Conservation (phyloP, 2,888 invertebrate species). For the Julus scanicus region DNA sequence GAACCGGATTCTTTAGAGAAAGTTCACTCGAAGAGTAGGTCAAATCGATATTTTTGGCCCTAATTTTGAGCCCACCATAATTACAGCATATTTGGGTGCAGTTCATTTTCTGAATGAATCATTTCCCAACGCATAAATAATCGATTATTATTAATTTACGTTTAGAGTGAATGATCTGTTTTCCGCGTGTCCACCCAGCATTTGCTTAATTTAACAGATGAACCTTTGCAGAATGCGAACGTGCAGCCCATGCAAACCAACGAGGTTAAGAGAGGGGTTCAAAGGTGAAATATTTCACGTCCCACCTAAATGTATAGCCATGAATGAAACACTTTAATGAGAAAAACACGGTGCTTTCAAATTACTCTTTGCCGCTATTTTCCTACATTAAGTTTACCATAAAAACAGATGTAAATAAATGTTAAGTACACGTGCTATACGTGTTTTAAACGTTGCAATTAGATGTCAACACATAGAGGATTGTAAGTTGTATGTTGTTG, state of each 20-base stretch:
- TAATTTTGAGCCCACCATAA: neutral
- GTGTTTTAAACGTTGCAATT: no score
- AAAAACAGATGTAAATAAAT: no score
- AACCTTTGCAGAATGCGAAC: neutral
- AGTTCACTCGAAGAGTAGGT: neutral
- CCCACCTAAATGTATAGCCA: neutral
- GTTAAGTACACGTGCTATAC: no score
- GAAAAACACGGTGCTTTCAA: neutral
- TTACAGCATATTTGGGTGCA: slow-evolving; percentile 1
- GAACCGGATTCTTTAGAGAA: neutral
- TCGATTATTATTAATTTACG: slow-evolving; percentile 38
- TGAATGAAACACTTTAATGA: neutral
- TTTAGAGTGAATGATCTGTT: slow-evolving; percentile 30
- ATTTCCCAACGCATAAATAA: slow-evolving; percentile 25
- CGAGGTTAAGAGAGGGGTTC: neutral
- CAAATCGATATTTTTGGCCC: neutral
- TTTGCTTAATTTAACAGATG: slow-evolving; percentile 6
- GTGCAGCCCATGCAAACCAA: neutral
- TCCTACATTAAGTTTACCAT: no score
- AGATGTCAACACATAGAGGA: no score
- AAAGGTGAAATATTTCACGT: neutral
- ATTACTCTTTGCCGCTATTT: no score
- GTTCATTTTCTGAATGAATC: neutral
- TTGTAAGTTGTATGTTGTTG: no score
- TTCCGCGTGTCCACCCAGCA: neutral